Evolutionary conservation across 2,888 invertebrate genomes (phyloP).

Genomic region (Lissonota sp.): DNA sequence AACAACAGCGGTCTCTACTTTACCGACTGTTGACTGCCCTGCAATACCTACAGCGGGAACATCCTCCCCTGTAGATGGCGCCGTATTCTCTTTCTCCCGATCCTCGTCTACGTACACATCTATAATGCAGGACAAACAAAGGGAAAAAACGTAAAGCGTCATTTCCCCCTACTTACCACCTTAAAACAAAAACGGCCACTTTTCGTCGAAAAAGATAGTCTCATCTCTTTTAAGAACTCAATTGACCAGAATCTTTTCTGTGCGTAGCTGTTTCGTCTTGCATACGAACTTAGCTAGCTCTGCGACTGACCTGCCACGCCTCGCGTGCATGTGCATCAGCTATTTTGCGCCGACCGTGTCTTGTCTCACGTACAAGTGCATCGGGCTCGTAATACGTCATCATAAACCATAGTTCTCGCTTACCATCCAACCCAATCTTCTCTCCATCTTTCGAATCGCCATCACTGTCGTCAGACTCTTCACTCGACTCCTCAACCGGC

Average conservation of each 20-base stretch:
- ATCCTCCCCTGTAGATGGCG: background rate
- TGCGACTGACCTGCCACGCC: conserved; percentile 12
- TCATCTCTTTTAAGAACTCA: conserved; percentile 7
- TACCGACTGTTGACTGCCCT: background rate
- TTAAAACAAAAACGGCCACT: too few species aligned
- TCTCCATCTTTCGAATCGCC: conserved; percentile 24
- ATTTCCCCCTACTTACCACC: background rate
- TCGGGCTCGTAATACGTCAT: conserved; percentile 1
- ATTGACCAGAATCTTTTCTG: background rate
- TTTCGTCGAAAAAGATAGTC: background rate
- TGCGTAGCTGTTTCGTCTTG: conserved; percentile 15
- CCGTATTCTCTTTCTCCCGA: conserved; percentile 18
- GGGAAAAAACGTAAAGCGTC: background rate
- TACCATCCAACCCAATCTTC: conserved; percentile 23
- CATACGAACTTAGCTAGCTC: conserved; percentile 16
- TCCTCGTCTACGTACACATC: conserved; percentile 1
- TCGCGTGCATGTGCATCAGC: conserved; percentile 24
- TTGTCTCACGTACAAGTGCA: conserved; percentile 29
- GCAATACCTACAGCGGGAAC: background rate
- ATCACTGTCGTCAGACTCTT: background rate
- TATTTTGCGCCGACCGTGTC: conserved; percentile 15
- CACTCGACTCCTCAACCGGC: conserved; percentile 1
- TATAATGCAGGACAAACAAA: conserved; percentile 10
- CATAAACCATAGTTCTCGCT: background rate
- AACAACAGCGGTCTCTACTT: background rate